Evolutionary conservation across 2,888 invertebrate species (phyloP), one percentile per base, ranked within the genome.

Genomic region (Hirtodrosophila duncani): DNA sequence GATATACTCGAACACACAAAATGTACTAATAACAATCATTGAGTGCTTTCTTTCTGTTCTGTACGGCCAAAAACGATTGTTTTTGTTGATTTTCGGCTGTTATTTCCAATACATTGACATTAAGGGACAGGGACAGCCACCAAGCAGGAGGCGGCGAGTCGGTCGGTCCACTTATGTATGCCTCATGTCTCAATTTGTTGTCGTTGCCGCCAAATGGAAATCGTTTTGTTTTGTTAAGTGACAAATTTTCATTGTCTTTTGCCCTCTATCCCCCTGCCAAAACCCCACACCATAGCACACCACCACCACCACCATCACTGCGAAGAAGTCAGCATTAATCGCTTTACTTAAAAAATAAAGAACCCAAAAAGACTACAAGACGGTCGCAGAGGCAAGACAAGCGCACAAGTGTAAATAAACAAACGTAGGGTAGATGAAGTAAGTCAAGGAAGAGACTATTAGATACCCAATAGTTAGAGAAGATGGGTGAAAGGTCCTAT

Each of bases 11-110:
- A 62, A 57, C 37, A 57, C 37, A 56, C 51, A 67, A 72, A 60
- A 72, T 70, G 67, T 67, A 72, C 72, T 72, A 72, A 72, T 72
- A 72, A 72, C 79, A 72, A 72, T 72, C 72, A 72, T 79, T 64
- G 75, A 63, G 53, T 52, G 48, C 9, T 26, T 13, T 27, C 9
- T 26, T 27, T 23, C 27, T 37, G 38, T 38, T 20, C 21, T 23
- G 16, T 4, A 0, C 34, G 3, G 20, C 27, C 27, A 20, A 7
- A 39, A 44, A 58, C 59, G 58, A 58, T 58, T 64, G 57, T 45
- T 42, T 42, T 59, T 63, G 67, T 66, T 77, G 70, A 78, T 72
- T 69, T 63, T 23, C 21, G 70, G 45, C 61, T 63, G 64, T 72
- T 64, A 63, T 48, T 80, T 80, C 72, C 78, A 66, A 80, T 68